Evolutionary conservation across 1,140 invertebrate species (phyloP).

Genomic region (Solen grandis): DNA sequence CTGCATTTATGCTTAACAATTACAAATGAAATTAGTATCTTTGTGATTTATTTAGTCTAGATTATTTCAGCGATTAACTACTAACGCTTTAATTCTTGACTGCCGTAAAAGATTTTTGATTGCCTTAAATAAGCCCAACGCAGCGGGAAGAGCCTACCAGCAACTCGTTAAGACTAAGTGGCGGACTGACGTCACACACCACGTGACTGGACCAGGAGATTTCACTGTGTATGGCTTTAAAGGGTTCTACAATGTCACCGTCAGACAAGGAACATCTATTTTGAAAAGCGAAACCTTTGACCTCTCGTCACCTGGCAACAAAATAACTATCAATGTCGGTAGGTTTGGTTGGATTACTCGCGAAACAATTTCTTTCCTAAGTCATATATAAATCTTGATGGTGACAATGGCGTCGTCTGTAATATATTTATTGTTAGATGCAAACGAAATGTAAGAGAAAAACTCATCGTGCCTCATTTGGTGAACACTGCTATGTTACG

Average conservation of each 20-base stretch:
- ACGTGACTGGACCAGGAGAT: not conserved
- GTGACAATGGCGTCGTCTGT: too few relatives aligned
- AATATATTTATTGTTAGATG: too few relatives aligned
- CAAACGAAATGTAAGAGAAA: too few relatives aligned
- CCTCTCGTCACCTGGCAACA: too few relatives aligned
- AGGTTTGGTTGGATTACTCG: too few relatives aligned
- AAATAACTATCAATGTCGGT: too few relatives aligned
- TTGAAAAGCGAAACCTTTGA: too few relatives aligned
- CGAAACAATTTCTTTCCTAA: too few relatives aligned
- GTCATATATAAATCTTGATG: too few relatives aligned
- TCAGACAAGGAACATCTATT: constrained; percentile 26
- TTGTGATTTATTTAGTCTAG: not conserved
- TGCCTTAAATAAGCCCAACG: constrained; percentile 43
- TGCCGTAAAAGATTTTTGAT: not conserved
- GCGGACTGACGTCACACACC: constrained; percentile 36
- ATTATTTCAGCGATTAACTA: not conserved
- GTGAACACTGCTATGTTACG: too few relatives aligned
- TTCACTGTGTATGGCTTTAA: constrained; percentile 26
- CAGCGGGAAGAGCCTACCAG: constrained; percentile 51
- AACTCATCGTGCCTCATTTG: too few relatives aligned
- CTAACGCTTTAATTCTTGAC: not conserved
- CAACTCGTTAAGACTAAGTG: constrained; percentile 47
- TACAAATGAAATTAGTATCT: not conserved
- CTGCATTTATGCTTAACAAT: not conserved
- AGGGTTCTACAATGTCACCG: constrained; percentile 45